Conservation (phyloP, 1,140 invertebrate genomes). For the Macrostomum lignano region DNA sequence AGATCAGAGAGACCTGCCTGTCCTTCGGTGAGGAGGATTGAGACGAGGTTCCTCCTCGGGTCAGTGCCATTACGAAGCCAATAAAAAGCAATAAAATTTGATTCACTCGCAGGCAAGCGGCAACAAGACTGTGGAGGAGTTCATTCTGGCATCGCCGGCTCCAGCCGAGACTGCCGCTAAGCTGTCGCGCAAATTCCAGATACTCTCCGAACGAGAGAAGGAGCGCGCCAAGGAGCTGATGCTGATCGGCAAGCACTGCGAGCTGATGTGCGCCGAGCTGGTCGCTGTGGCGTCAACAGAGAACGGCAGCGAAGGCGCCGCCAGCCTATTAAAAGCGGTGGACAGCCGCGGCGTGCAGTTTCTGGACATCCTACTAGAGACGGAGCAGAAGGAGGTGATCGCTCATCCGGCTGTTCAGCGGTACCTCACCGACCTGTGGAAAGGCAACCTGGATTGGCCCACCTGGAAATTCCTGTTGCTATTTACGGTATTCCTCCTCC, state of each 20-base stretch:
- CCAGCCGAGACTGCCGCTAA: constrained; percentile 92
- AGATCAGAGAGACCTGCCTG: too few relatives aligned
- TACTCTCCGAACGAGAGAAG: constrained; percentile 61
- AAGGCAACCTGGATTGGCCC: constrained; percentile 71
- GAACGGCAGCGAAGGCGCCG: constrained; percentile 41
- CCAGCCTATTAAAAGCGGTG: constrained; percentile 20
- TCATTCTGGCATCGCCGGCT: constrained; percentile 72
- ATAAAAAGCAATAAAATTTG: too few relatives aligned
- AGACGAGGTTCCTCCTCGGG: too few relatives aligned
- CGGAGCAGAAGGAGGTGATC: constrained; percentile 76
- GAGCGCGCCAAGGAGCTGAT: constrained; percentile 80
- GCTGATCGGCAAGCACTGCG: constrained; percentile 70
- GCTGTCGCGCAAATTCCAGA: constrained; percentile 46
- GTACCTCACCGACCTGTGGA: constrained; percentile 42
- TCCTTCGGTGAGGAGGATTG: too few relatives aligned
- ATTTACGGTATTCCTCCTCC: constrained; percentile 60
- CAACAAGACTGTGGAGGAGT: background rate
- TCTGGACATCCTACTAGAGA: constrained; percentile 82
- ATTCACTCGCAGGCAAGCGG: too few relatives aligned
- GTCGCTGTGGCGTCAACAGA: constrained; percentile 40
- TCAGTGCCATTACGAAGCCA: too few relatives aligned
- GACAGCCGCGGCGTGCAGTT: constrained; percentile 34
- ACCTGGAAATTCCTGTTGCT: constrained; percentile 73
- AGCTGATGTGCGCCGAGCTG: constrained; percentile 80
- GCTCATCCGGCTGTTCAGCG: constrained; percentile 31